phyloP scores from a whole-genome alignment of 1,140 invertebrate species.

The Caenorhabditis elegans region WBcel235 BX284606.5:17211501-17212000 shows the following conservation, averaged over 20 bases:
- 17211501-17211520: no score
- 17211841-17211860: background rate
- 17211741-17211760: constrained; percentile 21
- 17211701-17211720: constrained; percentile 5
- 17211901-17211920: background rate
- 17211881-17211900: background rate
- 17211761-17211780: background rate
- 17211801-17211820: background rate
- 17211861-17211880: background rate
- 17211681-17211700: background rate
- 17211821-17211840: background rate
- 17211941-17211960: no score
- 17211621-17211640: constrained; percentile 3
- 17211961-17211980: no score
- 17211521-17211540: no score
- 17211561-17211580: background rate
- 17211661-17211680: background rate
- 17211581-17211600: background rate
- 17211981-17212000: no score
- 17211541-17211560: background rate
- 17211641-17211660: background rate
- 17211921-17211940: background rate
- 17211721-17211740: constrained; percentile 11
- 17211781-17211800: background rate
- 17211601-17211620: background rate